Conservation (phyloP, 2,888 invertebrate species). For the Metacarcinus magister region DNA sequence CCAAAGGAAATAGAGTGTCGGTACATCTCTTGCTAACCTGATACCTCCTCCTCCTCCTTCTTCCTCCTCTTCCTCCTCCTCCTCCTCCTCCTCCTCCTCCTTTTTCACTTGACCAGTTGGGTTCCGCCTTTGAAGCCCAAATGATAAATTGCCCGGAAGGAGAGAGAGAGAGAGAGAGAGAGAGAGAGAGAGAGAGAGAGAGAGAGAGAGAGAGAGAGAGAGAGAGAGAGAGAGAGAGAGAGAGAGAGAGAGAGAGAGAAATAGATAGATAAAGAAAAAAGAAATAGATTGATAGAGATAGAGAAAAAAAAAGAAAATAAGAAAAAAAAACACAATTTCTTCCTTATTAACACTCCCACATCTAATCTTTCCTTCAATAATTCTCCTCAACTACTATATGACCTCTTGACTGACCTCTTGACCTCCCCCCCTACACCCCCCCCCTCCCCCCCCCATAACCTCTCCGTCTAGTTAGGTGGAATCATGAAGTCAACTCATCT, state of each 20-base stretch:
- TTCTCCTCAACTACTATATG: background rate
- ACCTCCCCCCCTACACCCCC: background rate
- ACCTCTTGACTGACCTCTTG: background rate
- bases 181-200: constrained; percentile 22
- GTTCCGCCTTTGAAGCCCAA: background rate
- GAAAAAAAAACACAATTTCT: too few relatives aligned
- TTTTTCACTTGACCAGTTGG: background rate
- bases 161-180: constrained; percentile 18
- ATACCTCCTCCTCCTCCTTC: background rate
- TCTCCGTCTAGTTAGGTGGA: background rate
- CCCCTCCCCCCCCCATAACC: background rate
- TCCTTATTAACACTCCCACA: too few relatives aligned
- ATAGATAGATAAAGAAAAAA: too few relatives aligned
- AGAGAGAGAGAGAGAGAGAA: too few relatives aligned
- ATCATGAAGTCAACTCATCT: background rate
- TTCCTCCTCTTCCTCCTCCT: background rate
- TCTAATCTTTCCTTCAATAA: background rate
- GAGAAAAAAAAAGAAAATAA: background rate
- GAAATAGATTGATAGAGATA: too few relatives aligned
- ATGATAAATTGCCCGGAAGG: constrained; percentile 14
- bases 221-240: too few relatives aligned
- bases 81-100: background rate
- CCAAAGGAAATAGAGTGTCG: background rate
- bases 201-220: too few relatives aligned
- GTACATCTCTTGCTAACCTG: constrained; percentile 36